Evolutionary conservation across 2,113 vertebrate species (phyloP).

Genomic region (Charina bottae): DNA sequence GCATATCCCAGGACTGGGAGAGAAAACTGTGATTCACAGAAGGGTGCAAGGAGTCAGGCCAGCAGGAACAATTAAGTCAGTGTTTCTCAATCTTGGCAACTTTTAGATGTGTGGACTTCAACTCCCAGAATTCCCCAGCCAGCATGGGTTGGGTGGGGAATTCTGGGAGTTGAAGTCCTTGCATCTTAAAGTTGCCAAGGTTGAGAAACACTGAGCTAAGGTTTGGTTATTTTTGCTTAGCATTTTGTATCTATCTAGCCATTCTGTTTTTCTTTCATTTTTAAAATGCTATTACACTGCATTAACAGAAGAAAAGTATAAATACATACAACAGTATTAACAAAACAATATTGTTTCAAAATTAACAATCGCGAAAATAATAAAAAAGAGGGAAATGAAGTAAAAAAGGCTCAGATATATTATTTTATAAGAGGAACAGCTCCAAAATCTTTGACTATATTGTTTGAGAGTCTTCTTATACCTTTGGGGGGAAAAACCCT

Average conservation of each 20-base stretch:
- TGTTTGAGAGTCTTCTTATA: neutral
- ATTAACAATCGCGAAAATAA: neutral
- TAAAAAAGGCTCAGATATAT: neutral
- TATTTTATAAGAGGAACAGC: neutral
- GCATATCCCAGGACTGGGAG: neutral
- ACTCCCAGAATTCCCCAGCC: too few relatives aligned
- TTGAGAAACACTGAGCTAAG: too few relatives aligned
- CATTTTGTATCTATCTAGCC: neutral
- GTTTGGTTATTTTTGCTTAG: neutral
- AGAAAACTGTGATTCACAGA: neutral
- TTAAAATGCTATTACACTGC: neutral
- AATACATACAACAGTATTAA: neutral
- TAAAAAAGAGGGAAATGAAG: neutral
- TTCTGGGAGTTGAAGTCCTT: too few relatives aligned
- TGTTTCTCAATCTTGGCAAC: too few relatives aligned
- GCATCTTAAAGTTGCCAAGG: too few relatives aligned
- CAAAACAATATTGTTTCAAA: neutral
- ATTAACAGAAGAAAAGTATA: neutral
- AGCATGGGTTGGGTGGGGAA: too few relatives aligned
- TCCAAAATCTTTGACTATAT: neutral
- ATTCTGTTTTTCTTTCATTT: neutral
- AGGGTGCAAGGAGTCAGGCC: neutral
- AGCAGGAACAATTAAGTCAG: neutral
- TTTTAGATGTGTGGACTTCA: too few relatives aligned
- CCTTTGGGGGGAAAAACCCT: neutral